Evolutionary conservation across 2,113 vertebrate species (phyloP), one percentile per base, ranked within the genome.

Genomic region (Salvelinus namaycush): DNA sequence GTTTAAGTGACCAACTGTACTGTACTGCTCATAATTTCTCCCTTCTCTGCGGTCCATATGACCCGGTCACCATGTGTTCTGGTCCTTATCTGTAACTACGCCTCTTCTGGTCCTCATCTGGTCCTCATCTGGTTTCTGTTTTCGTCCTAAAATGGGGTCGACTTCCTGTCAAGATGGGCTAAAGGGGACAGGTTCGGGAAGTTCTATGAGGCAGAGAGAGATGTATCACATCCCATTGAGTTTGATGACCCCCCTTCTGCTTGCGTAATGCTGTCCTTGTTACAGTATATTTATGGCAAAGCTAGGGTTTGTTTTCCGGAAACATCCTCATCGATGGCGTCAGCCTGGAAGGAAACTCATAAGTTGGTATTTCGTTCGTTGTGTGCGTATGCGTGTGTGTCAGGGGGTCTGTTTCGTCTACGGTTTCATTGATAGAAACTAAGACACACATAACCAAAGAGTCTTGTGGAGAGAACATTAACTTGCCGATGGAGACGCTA

Each of bases 41-140:
- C 54, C 54, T 57, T 57, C 59, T 62, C 67, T 68, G 67, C 2
- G 29, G 67, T 68, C 31, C 67, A 68, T 39, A 39, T 68, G 67
- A 68, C 31, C 67, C 27, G 67, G 67, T 68, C 67, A 34, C 18
- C 31, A 68, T 11, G 31, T n/a, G 29, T 34, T 68, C 67, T 68
- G 31, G 65, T 67, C 27, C 27, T 67, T 31, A 31, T 67, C 65
- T 29, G 27, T 31, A 12, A 29, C 27, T 67, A 26, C 64, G 13
- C 12, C 11, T 44, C 39, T 44, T 44, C 39, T 67, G 65, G 26
- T 67, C 8, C 6, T 34, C 65, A 67, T 34, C 31, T 34, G 31
- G 31, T 34, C 31, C 24, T 67, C 65, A 67, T 67, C 67, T 68
- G 67, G 67, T 68, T 39, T 39, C 31, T 29, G 6, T 68, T 68